Evolutionary conservation across 2,888 invertebrate genomes (phyloP).

Genomic region (Phlogophora meticulosa): DNA sequence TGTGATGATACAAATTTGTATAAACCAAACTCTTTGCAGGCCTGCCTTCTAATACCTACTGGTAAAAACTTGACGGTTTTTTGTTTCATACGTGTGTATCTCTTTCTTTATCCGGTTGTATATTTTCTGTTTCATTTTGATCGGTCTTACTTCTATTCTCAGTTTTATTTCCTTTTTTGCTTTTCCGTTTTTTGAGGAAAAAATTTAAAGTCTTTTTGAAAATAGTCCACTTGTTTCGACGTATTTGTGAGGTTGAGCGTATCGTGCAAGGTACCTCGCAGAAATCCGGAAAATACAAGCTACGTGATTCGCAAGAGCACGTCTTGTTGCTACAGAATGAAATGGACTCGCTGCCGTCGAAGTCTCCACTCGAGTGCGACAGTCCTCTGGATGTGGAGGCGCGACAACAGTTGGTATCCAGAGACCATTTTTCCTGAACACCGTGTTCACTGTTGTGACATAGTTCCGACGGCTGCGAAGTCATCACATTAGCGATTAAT

Average conservation of each 20-base stretch:
- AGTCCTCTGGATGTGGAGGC: constrained; percentile 82
- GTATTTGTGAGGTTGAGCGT: constrained; percentile 75
- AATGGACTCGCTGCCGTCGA: constrained; percentile 67
- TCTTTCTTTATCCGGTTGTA: constrained; percentile 33
- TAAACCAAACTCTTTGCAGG: constrained; percentile 13
- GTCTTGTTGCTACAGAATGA: constrained; percentile 68
- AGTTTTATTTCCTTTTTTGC: constrained; percentile 58
- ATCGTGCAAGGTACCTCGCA: constrained; percentile 77
- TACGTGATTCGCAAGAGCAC: constrained; percentile 74
- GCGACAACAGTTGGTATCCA: constrained; percentile 69
- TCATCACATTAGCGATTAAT: constrained; percentile 50
- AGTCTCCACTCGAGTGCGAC: constrained; percentile 77
- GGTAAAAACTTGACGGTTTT: too few relatives aligned
- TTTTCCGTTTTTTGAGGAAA: constrained; percentile 67
- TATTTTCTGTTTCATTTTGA: constrained; percentile 19
- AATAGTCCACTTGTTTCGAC: constrained; percentile 76
- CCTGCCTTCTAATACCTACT: too few relatives aligned
- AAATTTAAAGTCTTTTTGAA: constrained; percentile 68
- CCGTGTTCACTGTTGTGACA: constrained; percentile 46
- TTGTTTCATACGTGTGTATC: constrained; percentile 25
- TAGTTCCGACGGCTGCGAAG: constrained; percentile 53
- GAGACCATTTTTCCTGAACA: constrained; percentile 67
- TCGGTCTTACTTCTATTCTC: constrained; percentile 55
- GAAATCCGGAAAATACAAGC: constrained; percentile 61
- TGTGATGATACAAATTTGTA: not conserved